Evolutionary conservation across 2,113 vertebrate species (phyloP), one percentile per base, ranked within the genome.

Genomic region (Eptesicus fuscus): DNA sequence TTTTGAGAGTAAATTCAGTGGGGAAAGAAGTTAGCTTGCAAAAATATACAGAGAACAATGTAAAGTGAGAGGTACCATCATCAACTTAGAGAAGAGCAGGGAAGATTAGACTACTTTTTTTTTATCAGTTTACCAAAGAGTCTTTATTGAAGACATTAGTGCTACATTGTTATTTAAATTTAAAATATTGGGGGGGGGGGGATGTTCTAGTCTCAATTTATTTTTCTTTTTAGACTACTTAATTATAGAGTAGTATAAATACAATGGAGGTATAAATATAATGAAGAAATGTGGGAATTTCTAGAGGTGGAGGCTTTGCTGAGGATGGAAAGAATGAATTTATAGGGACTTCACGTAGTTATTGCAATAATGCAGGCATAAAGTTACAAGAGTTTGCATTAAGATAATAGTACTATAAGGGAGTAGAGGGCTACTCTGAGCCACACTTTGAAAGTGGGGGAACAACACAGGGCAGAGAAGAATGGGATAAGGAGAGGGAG

Each of bases 1-100:
- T 90, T 92, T 67, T 69, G 35, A 93, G 35, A 90, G 53, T 73
- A 95, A 94, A 95, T 23, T 77, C 35, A 77, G 49, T 9, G 47
- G 67, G 51, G 61, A 76, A 67, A 40, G 51, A 89, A 53, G 30
- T 85, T 65, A 77, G 32, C 59, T 3, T 47, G 40, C 44, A 86
- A 86, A 87, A 69, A 77, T 53, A 84, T 12, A 82, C 82, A 49
- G 18, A 65, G 49, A 63, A 69, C 10, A 83, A 56, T 56, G 28
- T 42, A 80, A 90, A 56, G 18, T 70, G 47, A 59, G 9, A 35
- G 42, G 40, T 40, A 30, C 22, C 13, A 74, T 32, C 37, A 59
- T 16, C 13, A 63, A 40, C 61, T 49, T n/a, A 69, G 37, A 84
- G 79, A 86, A 83, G 28, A 87, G n/a, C 35, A 90, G 32, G 22